Percentiles rank a stretch among this genome's conserved stretches.
phyloP scores from a whole-genome alignment of 2,113 vertebrate genomes.

The Laterallus jamaicensis region DNA sequence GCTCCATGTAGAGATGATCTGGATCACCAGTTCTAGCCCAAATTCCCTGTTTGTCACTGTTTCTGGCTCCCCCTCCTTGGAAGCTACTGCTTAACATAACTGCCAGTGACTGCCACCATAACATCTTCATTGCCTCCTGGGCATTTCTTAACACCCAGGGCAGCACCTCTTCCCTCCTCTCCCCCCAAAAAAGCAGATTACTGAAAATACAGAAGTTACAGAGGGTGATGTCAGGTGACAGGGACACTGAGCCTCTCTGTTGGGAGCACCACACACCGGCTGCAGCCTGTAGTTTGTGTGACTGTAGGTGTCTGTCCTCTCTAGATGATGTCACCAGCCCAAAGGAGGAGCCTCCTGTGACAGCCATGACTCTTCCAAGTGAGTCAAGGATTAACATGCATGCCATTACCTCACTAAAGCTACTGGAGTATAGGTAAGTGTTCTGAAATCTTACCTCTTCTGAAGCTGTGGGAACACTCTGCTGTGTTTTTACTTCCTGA shows the following conservation, averaged over 20 bases:
- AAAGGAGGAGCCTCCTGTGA: slow-evolving; percentile 54
- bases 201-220: not conserved
- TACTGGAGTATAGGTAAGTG: slow-evolving; percentile 85
- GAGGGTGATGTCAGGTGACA: not conserved
- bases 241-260: not conserved
- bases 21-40: not conserved
- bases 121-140: not conserved
- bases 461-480: not conserved
- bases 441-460: not conserved
- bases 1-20: not conserved
- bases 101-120: rapidly evolving
- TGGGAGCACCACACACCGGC: not conserved
- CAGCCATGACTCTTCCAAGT: slow-evolving; percentile 93
- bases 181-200: not conserved
- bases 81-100: not conserved
- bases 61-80: not conserved
- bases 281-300: not conserved
- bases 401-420: slow-evolving; percentile 81
- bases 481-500: rapidly evolving
- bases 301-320: not conserved
- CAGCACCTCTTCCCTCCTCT: not conserved
- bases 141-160: not conserved
- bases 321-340: slow-evolving; percentile 74
- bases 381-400: slow-evolving; percentile 84
- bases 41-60: not conserved